Percentiles rank a stretch among this genome's conserved stretches.
phyloP scores from a whole-genome alignment of 2,888 invertebrate genomes.

The Epistrophe grossulariae region DNA sequence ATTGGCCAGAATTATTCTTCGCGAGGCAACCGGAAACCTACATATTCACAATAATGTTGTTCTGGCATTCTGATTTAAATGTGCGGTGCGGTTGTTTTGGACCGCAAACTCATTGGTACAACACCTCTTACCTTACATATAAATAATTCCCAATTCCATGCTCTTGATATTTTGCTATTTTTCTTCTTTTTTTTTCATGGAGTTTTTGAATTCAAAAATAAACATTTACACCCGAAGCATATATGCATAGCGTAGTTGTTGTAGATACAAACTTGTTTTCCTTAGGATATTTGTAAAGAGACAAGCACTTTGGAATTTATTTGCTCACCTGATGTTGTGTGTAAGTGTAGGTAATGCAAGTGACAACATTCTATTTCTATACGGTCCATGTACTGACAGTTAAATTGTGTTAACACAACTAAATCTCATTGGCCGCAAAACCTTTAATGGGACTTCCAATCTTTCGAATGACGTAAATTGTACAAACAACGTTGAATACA shows the following conservation, averaged over 20 bases:
- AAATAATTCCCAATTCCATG: constrained; percentile 24
- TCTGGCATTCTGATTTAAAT: constrained; percentile 41
- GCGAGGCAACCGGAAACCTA: not conserved
- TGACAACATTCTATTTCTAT: constrained; percentile 13
- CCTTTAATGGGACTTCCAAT: constrained; percentile 48
- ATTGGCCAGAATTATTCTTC: not conserved
- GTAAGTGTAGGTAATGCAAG: constrained; percentile 15
- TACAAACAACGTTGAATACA: not conserved
- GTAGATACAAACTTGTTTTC: not conserved
- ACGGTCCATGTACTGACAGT: constrained; percentile 6
- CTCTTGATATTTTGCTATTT: no score
- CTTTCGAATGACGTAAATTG: constrained; percentile 11
- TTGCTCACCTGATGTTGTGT: constrained; percentile 1
- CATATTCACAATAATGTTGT: constrained; percentile 24
- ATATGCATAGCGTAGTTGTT: not conserved
- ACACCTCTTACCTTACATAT: constrained; percentile 8
- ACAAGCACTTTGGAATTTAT: constrained; percentile 7
- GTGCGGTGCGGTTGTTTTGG: constrained; percentile 34
- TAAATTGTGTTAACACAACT: constrained; percentile 57
- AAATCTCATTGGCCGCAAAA: constrained; percentile 58
- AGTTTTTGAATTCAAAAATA: constrained; percentile 10
- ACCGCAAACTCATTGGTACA: constrained; percentile 28
- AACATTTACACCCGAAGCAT: not conserved
- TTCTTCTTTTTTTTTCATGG: not conserved
- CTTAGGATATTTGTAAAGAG: not conserved